Evolutionary conservation across 2,888 invertebrate genomes (phyloP).

Genomic region (Neoaliturus tenellus): DNA sequence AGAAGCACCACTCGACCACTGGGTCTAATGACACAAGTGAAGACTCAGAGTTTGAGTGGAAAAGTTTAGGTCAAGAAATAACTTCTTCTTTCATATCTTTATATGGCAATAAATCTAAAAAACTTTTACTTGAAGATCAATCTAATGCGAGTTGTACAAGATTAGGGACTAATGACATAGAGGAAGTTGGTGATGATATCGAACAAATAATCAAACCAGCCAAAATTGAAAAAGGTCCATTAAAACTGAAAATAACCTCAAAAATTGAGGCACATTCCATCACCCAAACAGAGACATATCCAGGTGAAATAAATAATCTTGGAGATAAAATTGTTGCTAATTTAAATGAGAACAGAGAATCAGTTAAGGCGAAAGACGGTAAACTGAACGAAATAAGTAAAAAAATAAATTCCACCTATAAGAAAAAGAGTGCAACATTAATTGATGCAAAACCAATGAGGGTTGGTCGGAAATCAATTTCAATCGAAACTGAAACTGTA

Average conservation of each 20-base stretch:
- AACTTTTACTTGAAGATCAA: neutral
- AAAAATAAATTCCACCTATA: constrained; percentile 1
- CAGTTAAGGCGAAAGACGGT: neutral
- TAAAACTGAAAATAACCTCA: neutral
- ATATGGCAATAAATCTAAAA: neutral
- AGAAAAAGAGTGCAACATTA: neutral
- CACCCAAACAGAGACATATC: neutral
- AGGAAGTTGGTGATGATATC: neutral
- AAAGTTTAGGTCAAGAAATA: neutral
- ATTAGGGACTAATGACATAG: neutral
- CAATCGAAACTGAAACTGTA: neutral
- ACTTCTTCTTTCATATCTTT: neutral
- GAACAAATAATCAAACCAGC: neutral
- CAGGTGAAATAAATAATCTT: neutral
- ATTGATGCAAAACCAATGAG: constrained; percentile 19
- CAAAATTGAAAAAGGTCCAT: neutral
- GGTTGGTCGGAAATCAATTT: neutral
- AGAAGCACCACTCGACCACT: neutral
- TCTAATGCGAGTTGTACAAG: neutral
- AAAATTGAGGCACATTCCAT: neutral
- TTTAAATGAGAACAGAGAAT: neutral
- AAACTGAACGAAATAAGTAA: constrained; percentile 2
- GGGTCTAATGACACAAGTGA: neutral
- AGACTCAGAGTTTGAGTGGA: neutral
- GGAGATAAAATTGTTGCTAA: neutral